These are phyloP conservation scores for Epistrophe grossulariae DNA, from an alignment of 2,888 invertebrate species.

Conservation along the genomic window DNA sequence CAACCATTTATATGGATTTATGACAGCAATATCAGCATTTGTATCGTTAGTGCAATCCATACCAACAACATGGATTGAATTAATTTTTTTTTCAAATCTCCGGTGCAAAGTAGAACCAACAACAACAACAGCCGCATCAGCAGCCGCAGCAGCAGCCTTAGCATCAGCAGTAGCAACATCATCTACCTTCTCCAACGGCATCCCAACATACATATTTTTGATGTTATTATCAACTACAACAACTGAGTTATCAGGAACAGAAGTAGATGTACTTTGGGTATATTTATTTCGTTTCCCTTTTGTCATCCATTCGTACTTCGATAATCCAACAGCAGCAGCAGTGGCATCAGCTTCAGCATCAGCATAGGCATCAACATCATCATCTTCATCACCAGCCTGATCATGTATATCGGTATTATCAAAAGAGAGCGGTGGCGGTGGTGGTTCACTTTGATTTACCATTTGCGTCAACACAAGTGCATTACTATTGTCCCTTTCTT, in stretches of 20 bases:
- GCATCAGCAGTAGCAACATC: not conserved
- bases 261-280: not conserved
- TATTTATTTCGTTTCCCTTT: slow-evolving; percentile 11
- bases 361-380: not conserved
- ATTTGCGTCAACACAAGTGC: no score
- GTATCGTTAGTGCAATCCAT: not conserved
- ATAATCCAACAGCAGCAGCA: not conserved
- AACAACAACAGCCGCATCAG: not conserved
- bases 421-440: no score
- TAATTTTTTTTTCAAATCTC: not conserved
- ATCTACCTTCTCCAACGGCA: not conserved
- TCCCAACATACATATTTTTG: not conserved
- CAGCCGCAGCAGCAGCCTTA: no score
- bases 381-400: no score
- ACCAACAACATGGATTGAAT: not conserved
- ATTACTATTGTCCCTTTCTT: not conserved
- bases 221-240: no score
- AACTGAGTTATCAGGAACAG: not conserved
- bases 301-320: not conserved
- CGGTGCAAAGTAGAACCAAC: not conserved
- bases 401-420: no score
- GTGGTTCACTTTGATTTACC: no score
- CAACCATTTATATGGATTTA: no score
- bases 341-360: not conserved
- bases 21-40: no score